These are phyloP conservation scores for Otolemur garnettii DNA, from an alignment of 2,113 vertebrate species.

Conservation along the genomic window DNA sequence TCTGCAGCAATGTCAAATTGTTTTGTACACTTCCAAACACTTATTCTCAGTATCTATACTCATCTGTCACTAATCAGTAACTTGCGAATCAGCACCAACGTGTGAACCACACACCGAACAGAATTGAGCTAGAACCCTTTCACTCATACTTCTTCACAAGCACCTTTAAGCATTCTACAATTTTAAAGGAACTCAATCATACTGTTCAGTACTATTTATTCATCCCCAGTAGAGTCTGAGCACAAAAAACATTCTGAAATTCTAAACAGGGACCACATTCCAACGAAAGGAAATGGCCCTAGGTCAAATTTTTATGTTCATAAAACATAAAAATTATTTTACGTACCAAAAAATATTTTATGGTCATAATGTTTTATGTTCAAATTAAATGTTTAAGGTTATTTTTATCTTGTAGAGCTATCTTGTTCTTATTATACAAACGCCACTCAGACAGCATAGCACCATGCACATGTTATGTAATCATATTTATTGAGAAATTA, in stretches of 20 bases:
- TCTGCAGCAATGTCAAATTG: not conserved
- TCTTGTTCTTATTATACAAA: not conserved
- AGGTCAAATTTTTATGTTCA: no score
- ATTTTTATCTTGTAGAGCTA: not conserved
- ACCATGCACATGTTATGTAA: not conserved
- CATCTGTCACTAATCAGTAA: not conserved
- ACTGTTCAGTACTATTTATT: not conserved
- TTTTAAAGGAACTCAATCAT: not conserved
- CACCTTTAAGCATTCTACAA: not conserved
- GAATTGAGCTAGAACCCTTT: not conserved
- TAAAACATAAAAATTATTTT: no score
- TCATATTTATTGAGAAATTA: not conserved
- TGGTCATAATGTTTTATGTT: not conserved
- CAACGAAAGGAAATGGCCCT: conserved; percentile 3
- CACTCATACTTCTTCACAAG: conserved; percentile 8
- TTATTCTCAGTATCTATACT: not conserved
- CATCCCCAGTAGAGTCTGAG: not conserved
- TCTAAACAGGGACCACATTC: not conserved
- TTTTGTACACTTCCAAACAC: not conserved
- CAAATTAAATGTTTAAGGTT: not conserved
- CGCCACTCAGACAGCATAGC: not conserved
- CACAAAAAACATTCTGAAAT: conserved; percentile 36
- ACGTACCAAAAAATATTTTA: no score
- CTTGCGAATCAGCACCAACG: not conserved
- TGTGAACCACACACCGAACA: not conserved